Conservation (phyloP, 2,113 vertebrate species). For the Leiothrix lutea region DNA sequence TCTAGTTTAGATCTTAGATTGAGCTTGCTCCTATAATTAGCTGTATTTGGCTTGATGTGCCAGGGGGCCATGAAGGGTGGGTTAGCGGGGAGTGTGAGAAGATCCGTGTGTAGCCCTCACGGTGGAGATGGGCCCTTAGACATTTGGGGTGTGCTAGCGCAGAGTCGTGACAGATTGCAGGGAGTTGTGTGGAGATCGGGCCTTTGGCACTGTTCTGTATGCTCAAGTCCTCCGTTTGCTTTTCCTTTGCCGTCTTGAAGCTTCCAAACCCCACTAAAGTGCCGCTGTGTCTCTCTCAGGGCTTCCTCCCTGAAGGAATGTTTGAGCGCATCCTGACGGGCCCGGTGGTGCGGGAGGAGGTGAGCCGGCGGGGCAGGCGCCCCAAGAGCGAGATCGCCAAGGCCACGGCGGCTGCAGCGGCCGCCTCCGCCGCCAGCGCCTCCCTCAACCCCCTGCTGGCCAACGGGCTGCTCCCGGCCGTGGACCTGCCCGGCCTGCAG, state of each 20-base stretch:
- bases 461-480: slow-evolving; percentile 87
- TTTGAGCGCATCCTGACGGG: slow-evolving; percentile 96
- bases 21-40: neutral
- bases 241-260: neutral
- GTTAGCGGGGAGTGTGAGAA: neutral
- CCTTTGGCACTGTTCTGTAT: neutral
- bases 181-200: accelerated
- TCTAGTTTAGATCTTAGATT: neutral
- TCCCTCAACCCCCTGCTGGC: slow-evolving; percentile 81
- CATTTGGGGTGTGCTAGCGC: accelerated
- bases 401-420: slow-evolving; percentile 65
- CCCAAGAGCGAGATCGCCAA: slow-evolving; percentile 92
- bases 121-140: neutral
- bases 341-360: slow-evolving; percentile 95
- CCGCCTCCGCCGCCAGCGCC: slow-evolving; percentile 58
- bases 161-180: neutral
- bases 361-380: slow-evolving; percentile 91
- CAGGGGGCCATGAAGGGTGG: neutral
- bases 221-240: accelerated
- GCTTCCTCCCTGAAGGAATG: slow-evolving; percentile 96
- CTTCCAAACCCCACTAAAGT: neutral
- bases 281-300: slow-evolving; percentile 67
- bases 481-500: slow-evolving; percentile 93
- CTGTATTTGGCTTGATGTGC: neutral
- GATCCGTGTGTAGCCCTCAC: neutral